Conservation (phyloP, 1,140 invertebrate genomes). For the Zophobas morio region DNA sequence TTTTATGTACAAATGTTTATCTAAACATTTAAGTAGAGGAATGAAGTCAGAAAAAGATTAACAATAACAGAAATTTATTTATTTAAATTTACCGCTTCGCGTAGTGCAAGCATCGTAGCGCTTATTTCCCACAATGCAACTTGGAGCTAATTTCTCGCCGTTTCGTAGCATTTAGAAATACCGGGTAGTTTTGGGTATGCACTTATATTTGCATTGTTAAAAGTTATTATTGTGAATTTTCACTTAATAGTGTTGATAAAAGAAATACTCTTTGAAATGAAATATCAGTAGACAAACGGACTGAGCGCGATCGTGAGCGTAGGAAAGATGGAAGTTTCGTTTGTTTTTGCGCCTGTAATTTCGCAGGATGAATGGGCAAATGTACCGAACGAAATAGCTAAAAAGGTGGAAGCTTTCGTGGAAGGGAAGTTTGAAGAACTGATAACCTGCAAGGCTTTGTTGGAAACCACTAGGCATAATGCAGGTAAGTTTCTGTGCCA, state of each 20-base stretch:
- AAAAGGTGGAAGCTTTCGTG: conserved; percentile 76
- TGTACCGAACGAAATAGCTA: conserved; percentile 67
- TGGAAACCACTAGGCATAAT: conserved; percentile 74
- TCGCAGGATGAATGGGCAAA: conserved; percentile 68
- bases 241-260: neutral
- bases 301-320: neutral
- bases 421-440: conserved; percentile 78
- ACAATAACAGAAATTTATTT: neutral
- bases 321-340: conserved; percentile 49
- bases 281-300: neutral
- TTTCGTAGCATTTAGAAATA: conserved; percentile 33
- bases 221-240: conserved; percentile 16
- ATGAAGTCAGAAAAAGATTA: neutral
- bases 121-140: conserved; percentile 1
- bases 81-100: neutral
- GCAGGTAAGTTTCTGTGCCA: conserved; percentile 70
- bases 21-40: no score
- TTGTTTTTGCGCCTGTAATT: conserved; percentile 60
- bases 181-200: conserved; percentile 21
- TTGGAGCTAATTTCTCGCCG: conserved; percentile 5
- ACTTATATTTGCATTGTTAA: conserved; percentile 1
- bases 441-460: conserved; percentile 78
- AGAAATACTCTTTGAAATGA: conserved; percentile 7
- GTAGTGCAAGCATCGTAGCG: neutral
- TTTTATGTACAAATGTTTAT: no score